These are phyloP conservation scores for Goniozus legneri DNA, from an alignment of 1,140 invertebrate genomes.

Conservation along the genomic window DNA sequence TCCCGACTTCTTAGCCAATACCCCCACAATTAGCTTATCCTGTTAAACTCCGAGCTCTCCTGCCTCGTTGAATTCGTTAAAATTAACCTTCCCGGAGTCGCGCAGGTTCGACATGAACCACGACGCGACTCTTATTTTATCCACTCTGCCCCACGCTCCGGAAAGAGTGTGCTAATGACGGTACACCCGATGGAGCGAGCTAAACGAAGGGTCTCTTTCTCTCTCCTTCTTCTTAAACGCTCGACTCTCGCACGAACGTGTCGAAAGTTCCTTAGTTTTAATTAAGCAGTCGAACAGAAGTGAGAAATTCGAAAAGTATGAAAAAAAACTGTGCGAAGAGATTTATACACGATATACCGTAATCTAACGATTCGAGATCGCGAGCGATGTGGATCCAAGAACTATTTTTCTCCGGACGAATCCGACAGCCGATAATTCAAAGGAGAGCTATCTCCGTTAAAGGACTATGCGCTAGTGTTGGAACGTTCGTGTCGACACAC, in stretches of 20 bases:
- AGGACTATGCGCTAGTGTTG: slow-evolving; percentile 7
- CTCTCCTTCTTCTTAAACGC: too few species aligned
- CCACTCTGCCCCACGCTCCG: neutral
- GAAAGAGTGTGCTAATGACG: slow-evolving; percentile 24
- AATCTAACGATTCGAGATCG: too few species aligned
- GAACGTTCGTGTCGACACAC: neutral
- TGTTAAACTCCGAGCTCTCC: slow-evolving; percentile 49
- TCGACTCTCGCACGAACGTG: too few species aligned
- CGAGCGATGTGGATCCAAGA: too few species aligned
- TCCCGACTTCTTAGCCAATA: slow-evolving; percentile 54
- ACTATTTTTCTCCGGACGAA: too few species aligned
- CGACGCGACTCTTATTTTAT: slow-evolving; percentile 12
- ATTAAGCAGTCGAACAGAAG: too few species aligned
- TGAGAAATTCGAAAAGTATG: too few species aligned
- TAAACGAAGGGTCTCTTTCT: slow-evolving; percentile 20
- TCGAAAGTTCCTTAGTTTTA: too few species aligned
- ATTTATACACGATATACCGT: too few species aligned
- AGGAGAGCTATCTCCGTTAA: slow-evolving; percentile 2
- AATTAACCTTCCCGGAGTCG: slow-evolving; percentile 43
- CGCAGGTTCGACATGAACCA: slow-evolving; percentile 31
- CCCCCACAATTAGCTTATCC: slow-evolving; percentile 56
- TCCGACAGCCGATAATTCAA: slow-evolving; percentile 34
- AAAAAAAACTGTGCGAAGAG: too few species aligned
- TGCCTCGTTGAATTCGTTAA: slow-evolving; percentile 52
- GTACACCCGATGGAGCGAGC: slow-evolving; percentile 12